phyloP scores from a whole-genome alignment of 2,888 invertebrate genomes.

The Drosophila aldrichi region DNA sequence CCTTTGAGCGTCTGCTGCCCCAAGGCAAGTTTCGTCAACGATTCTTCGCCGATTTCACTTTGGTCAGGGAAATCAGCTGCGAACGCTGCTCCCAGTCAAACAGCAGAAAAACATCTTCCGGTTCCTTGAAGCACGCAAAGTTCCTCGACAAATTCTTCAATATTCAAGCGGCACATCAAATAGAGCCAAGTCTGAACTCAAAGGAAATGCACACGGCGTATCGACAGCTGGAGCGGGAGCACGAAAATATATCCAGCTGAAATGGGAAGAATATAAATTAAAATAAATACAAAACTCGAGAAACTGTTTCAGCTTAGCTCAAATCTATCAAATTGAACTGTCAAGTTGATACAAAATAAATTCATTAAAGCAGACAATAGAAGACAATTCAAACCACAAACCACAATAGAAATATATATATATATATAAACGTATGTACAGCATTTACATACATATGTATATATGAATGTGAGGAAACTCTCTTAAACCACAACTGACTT shows the following conservation, averaged over 20 bases:
- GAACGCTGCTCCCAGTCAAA: slow-evolving; percentile 4
- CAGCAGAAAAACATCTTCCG: slow-evolving; percentile 28
- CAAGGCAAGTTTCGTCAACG: slow-evolving; percentile 86
- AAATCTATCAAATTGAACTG: too few species aligned
- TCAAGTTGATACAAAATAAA: neutral
- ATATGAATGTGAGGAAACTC: too few species aligned
- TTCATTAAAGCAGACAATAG: too few species aligned
- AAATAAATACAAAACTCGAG: too few species aligned
- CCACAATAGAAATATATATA: too few species aligned
- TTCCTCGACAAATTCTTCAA: slow-evolving; percentile 54
- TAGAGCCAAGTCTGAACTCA: neutral
- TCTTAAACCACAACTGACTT: neutral
- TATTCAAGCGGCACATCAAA: slow-evolving; percentile 81
- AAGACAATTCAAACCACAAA: neutral
- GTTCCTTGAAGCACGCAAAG: slow-evolving; percentile 50
- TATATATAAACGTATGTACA: too few species aligned
- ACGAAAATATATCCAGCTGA: neutral
- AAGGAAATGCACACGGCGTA: neutral
- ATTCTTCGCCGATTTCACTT: slow-evolving; percentile 85
- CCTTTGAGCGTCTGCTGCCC: slow-evolving; percentile 85
- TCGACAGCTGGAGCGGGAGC: neutral
- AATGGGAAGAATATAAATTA: neutral
- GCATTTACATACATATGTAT: too few species aligned
- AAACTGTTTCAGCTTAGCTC: too few species aligned
- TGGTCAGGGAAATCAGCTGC: slow-evolving; percentile 34